Base-by-base conservation (phyloP, 2,113 vertebrate species). In the Notothenia rossii region DNA sequence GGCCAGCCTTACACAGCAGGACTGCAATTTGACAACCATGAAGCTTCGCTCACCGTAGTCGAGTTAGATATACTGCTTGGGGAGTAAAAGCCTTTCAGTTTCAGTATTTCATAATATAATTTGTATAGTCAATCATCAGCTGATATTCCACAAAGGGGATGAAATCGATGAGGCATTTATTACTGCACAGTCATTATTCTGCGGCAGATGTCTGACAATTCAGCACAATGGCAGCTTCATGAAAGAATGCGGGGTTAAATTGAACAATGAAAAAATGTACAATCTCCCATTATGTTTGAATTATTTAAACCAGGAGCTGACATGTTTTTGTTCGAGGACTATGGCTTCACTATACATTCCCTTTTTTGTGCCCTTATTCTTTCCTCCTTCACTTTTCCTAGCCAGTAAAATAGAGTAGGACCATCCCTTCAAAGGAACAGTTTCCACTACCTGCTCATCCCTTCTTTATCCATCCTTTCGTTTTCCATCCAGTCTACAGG, bases 121-220 rank as follows among this genome's bases (percentile, higher is more conserved):
- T 40, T 6, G 7, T 40, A 40, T 40, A 40, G 36, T 40, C 7
- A 40, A 40, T 54, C 29, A 1, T 14, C 46, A 14, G 61, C 67
- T 55, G 33, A 58, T 13, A 8, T 6, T 56, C 61, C 48, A 67
- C 50, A 75, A 59, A 45, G 45, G 61, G 63, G 50, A 70, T 33
- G 58, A 72, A 46, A 25, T 7, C 8, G 22, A 48, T 12, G 33
- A 68, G 50, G n/a, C 40, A 20, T 53, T 15, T 15, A 50, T 45
- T 17, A 64, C 36, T 49, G 25, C 54, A 49, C 22, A 11, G 46
- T 64, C 40, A 73, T 67, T 60, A 72, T 54, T 55, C 53, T n/a
- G 14, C 71, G 54, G 56, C 40, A 22, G 11, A 80, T 72, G 64
- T 66, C 70, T 58, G 70, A 58, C 17, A 55, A 43, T 48, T 79